Evolutionary conservation across 2,888 invertebrate species (phyloP).

Genomic region (Philaethria dido): DNA sequence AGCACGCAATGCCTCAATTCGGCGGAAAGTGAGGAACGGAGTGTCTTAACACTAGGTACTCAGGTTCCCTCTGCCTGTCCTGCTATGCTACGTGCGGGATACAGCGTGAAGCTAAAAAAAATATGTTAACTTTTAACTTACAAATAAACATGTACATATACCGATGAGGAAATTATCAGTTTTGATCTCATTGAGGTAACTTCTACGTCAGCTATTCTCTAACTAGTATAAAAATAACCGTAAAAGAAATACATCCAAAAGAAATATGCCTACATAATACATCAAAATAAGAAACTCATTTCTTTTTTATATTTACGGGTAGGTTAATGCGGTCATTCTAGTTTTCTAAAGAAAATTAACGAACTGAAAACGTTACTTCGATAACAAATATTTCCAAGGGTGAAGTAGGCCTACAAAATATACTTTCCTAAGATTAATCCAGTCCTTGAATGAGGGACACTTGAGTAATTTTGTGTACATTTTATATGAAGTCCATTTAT

Average conservation of each 20-base stretch:
- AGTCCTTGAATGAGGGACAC: conserved; percentile 5
- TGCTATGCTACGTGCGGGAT: no score
- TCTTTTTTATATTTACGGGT: not conserved
- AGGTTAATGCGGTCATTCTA: conserved; percentile 1
- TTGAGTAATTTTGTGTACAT: conserved; percentile 1
- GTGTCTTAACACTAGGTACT: no score
- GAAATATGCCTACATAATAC: not conserved
- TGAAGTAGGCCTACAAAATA: not conserved
- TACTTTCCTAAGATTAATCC: conserved; percentile 1
- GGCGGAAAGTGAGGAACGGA: no score
- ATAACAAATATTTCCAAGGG: conserved; percentile 4
- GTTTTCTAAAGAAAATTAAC: conserved; percentile 15
- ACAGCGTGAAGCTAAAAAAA: no score
- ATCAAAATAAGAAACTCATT: conserved; percentile 2
- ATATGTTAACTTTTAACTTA: no score
- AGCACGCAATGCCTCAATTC: no score
- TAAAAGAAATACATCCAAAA: not conserved
- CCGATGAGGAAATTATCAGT: no score
- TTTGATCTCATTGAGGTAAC: no score
- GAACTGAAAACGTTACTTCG: conserved; percentile 9
- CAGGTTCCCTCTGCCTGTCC: no score
- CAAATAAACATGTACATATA: no score
- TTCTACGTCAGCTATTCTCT: no score
- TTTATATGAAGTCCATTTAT: conserved; percentile 2
- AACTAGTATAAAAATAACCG: no score